Evolutionary conservation across 2,797 vertebrate species (phyloP), one percentile per base, ranked within the genome.

Genomic region (Eulemur coronatus): DNA sequence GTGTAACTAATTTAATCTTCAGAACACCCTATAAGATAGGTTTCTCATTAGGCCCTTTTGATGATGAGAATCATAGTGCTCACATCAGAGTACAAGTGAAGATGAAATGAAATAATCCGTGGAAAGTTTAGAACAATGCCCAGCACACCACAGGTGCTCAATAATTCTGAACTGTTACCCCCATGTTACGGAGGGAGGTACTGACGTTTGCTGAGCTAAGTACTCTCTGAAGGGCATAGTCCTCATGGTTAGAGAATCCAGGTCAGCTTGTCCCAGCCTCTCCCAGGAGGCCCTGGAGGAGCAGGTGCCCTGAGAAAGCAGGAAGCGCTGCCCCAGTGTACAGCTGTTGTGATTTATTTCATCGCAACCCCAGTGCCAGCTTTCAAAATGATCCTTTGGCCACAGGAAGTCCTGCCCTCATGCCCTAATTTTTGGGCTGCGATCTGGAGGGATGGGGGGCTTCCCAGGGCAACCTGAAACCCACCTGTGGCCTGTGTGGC

Each of bases 351-450:
- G 41, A 52, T 79, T 57, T 46, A 28, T 61, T 65, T 91, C 73
- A 79, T 72, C 65, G n/a, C 41, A 38, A 17, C 26, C 67, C 35
- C 26, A n/a, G n/a, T 30, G 50, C 52, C 70, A 70, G 50, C 30
- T 75, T 87, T 89, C 67, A 63, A 26, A 76, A 28, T 41, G 59
- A 61, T 52, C 65, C 18, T 73, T 82, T 38, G 15, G 48, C 12
- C 1, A 20, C 26, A 52, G 92, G 80, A 96, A 84, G 92, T 75
- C 76, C 89, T 93, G 79, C 65, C 91, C 59, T 84, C 38, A 73
- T 15, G 57, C 22, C 38, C 46, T 50, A 17, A 24, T 67, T 72
- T 35, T 18, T 72, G 72, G 70, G n/a, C 81, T 43, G 30, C 28
- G 26, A 80, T 72, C 22, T 55, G 43, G 17, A 91, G 70, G 82